A percentile compares a stretch with the other conserved stretches of the same genome.
phyloP scores from a whole-genome alignment of 2,113 vertebrate genomes.

The Dryoscopus gambensis region DNA sequence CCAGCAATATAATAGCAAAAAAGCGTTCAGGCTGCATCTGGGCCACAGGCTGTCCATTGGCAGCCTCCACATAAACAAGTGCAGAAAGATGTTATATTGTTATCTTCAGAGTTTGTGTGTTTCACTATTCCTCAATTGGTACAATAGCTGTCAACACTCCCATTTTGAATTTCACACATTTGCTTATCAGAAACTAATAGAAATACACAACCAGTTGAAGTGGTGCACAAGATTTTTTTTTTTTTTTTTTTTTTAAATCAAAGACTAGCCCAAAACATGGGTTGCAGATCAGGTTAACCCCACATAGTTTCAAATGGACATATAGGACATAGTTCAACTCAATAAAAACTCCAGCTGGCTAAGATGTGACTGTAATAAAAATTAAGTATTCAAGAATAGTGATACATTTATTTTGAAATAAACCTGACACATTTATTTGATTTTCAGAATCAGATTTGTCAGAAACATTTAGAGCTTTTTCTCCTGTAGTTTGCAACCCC shows the following conservation, averaged over 20 bases:
- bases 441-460: not conserved
- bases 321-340: not conserved
- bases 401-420: not conserved
- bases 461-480: not conserved
- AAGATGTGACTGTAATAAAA: not conserved
- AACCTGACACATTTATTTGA: not conserved
- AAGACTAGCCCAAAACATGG: not conserved
- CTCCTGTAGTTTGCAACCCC: not conserved
- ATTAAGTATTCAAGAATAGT: not conserved
- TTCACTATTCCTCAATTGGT: not conserved
- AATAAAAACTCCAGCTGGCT: not conserved
- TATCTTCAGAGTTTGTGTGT: not conserved
- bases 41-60: not conserved
- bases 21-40: not conserved
- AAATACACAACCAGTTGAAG: not conserved
- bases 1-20: not conserved
- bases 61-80: not conserved
- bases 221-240: not conserved
- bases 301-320: not conserved
- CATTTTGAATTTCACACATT: not conserved
- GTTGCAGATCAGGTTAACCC: not conserved
- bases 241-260: not conserved
- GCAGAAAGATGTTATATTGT: not conserved
- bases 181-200: conserved; percentile 3
- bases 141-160: not conserved